These are phyloP conservation scores for Choristoneura rosaceana DNA, from an alignment of 2,888 invertebrate genomes.

Conservation along the genomic window DNA sequence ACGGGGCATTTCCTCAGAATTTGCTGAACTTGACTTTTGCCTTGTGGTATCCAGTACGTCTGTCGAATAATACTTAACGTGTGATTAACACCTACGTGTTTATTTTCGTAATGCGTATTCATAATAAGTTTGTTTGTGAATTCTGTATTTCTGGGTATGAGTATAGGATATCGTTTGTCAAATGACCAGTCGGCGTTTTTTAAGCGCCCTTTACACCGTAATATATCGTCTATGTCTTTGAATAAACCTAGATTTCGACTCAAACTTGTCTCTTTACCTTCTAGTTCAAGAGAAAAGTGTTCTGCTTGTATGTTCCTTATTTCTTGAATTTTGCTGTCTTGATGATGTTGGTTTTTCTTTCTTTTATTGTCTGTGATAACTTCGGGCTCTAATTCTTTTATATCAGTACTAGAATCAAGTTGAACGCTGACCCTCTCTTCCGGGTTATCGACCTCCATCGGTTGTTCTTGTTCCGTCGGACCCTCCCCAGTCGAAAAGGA, in stretches of 20 bases:
- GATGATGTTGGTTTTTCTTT: too few relatives aligned
- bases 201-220: neutral
- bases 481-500: too few relatives aligned
- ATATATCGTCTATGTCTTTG: slow-evolving; percentile 2
- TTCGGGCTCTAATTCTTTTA: too few relatives aligned
- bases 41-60: slow-evolving; percentile 16
- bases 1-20: neutral
- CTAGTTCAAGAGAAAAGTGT: neutral
- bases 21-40: neutral
- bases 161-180: slow-evolving; percentile 13
- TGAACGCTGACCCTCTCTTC: too few relatives aligned
- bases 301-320: neutral
- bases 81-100: neutral
- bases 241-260: slow-evolving; percentile 6
- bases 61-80: slow-evolving; percentile 1
- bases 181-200: slow-evolving; percentile 3
- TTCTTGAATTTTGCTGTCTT: neutral
- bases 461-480: too few relatives aligned
- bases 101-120: neutral
- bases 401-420: too few relatives aligned
- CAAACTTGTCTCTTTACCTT: neutral
- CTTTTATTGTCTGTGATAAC: too few relatives aligned
- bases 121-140: slow-evolving; percentile 11
- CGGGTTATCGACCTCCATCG: too few relatives aligned
- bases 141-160: slow-evolving; percentile 2